A percentile compares a stretch with the other conserved stretches of the same genome.
phyloP scores from a whole-genome alignment of 1,140 invertebrate species.

The Samia ricini region DNA sequence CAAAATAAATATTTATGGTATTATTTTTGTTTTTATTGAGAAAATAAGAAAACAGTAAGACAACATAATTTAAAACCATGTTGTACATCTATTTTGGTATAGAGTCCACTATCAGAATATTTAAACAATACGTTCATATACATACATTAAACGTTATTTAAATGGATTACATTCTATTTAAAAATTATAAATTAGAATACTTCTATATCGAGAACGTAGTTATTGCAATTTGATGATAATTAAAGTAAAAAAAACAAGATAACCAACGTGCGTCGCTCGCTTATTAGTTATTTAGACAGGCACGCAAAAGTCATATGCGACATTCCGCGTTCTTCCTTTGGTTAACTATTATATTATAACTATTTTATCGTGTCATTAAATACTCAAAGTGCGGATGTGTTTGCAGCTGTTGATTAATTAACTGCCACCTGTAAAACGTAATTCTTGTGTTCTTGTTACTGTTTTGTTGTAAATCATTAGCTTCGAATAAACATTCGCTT shows the following conservation, averaged over 20 bases:
- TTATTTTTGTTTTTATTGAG: no score
- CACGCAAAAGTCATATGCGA: conserved; percentile 14
- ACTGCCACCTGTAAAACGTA: conserved; percentile 40
- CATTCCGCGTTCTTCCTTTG: conserved; percentile 18
- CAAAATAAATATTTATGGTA: no score
- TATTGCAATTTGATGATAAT: not conserved
- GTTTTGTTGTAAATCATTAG: conserved; percentile 2
- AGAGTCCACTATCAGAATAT: no score
- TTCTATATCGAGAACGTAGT: not conserved
- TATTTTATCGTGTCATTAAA: conserved; percentile 35
- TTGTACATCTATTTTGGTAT: no score
- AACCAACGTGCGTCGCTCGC: not conserved
- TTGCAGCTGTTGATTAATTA: conserved; percentile 54
- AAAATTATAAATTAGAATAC: not conserved
- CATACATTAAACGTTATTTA: no score
- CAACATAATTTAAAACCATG: no score
- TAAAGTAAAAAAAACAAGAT: not conserved
- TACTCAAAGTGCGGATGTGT: conserved; percentile 39
- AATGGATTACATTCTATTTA: no score
- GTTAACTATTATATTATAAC: conserved; percentile 24
- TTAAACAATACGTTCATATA: no score
- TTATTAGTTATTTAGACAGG: not conserved
- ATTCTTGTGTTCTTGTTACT: conserved; percentile 7
- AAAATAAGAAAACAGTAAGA: no score
- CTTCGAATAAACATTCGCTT: not conserved